These are phyloP conservation scores for Hippocampus mohnikei DNA, from an alignment of 2,113 vertebrate genomes.

Conservation along the genomic window DNA sequence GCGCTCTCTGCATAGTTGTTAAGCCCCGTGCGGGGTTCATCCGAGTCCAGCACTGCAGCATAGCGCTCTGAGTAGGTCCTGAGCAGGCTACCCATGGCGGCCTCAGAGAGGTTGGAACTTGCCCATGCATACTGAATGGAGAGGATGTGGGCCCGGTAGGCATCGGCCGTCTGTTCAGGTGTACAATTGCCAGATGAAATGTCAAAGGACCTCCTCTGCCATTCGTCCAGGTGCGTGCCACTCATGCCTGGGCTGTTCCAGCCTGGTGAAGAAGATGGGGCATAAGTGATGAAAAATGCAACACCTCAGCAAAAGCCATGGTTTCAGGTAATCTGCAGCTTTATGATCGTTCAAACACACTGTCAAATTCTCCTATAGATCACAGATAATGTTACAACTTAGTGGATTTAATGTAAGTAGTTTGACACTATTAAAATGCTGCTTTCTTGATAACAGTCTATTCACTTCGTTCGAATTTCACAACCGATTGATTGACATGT, in stretches of 20 bases:
- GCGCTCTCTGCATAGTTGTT: constrained; percentile 91
- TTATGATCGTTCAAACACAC: background rate
- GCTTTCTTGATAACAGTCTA: no score
- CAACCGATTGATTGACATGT: background rate
- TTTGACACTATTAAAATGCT: no score
- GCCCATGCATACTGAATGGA: constrained; percentile 91
- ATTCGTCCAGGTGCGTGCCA: constrained; percentile 82
- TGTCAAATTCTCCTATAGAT: background rate
- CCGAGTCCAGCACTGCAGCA: constrained; percentile 85
- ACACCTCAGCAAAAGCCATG: constrained; percentile 22
- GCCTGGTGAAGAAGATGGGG: constrained; percentile 61
- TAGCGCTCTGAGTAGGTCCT: constrained; percentile 84
- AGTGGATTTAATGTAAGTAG: background rate
- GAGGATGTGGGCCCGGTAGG: constrained; percentile 84
- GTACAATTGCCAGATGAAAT: constrained; percentile 81
- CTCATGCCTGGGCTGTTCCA: constrained; percentile 71
- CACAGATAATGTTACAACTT: background rate
- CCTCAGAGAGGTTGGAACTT: constrained; percentile 82
- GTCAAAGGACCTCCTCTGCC: constrained; percentile 89
- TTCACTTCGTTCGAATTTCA: background rate
- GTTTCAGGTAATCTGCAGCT: background rate
- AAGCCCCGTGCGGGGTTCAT: constrained; percentile 78
- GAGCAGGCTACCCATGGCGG: constrained; percentile 79
- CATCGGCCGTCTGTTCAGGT: constrained; percentile 85
- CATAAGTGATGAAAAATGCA: constrained; percentile 64